Evolutionary conservation across 2,113 vertebrate species (phyloP).

Genomic region (Leiothrix lutea): DNA sequence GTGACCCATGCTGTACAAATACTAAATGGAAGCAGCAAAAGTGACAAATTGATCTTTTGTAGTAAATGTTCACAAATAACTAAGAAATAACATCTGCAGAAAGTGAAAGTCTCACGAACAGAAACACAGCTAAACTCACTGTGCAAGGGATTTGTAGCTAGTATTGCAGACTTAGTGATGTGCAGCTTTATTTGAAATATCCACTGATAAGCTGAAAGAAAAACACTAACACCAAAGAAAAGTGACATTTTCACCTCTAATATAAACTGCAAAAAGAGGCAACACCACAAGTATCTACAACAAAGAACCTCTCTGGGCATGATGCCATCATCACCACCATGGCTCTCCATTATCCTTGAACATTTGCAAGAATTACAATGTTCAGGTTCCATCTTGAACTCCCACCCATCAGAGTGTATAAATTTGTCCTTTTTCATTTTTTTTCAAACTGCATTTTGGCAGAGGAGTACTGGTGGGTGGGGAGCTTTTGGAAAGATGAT

Average conservation of each 20-base stretch:
- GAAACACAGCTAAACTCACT: not conserved
- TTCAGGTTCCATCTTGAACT: slow-evolving; percentile 25
- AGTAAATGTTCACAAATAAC: not conserved
- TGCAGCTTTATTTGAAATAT: not conserved
- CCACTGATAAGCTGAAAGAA: not conserved
- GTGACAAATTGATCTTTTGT: not conserved
- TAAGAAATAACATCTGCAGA: not conserved
- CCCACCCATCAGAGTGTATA: not conserved
- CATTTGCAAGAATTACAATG: not conserved
- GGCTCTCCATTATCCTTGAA: not conserved
- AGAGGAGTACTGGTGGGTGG: slow-evolving; percentile 7
- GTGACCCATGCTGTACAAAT: not conserved
- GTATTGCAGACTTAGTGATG: not conserved
- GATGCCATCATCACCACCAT: not conserved
- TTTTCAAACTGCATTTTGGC: slow-evolving; percentile 36
- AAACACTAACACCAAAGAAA: not conserved
- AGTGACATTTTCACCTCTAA: not conserved
- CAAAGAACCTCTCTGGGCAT: not conserved
- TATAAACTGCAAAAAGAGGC: not conserved
- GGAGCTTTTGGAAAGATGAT: slow-evolving; percentile 20
- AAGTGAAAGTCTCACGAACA: not conserved
- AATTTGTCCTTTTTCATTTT: slow-evolving; percentile 12
- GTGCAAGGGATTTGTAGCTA: not conserved
- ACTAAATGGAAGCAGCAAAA: not conserved
- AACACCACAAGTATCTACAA: not conserved